Evolutionary conservation across 2,113 vertebrate genomes (phyloP), one percentile per base, ranked within the genome.

Genomic region (Sminthopsis crassicaudata): DNA sequence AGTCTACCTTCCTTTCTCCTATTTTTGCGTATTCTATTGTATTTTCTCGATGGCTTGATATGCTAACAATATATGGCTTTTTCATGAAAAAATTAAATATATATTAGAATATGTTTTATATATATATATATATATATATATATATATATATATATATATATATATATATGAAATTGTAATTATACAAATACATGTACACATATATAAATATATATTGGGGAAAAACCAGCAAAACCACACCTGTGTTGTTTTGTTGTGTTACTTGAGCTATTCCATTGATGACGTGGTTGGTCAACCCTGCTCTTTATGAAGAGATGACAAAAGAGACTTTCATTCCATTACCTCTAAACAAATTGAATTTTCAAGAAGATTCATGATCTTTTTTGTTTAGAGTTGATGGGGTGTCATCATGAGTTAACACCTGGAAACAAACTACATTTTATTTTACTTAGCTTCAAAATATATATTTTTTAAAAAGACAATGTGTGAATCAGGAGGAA

Each of bases 391-490:
- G 0, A 60, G 3, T 8, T 94, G n/a, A 6, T 42, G 4, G 2
- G 1, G 46, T 92, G 92, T 53, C 2, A 93, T 76, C 1, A 94
- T 25, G 24, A 55, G 53, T 0, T 42, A 88, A 93, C 53, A 2
- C 91, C 52, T 96, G 42, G 46, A 42, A 89, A 93, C 10, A 90
- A 94, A 57, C 2, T 53, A 27, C 7, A 46, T 42, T 89, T 23
- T 53, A 54, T 96, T 94, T 90, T 22, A 93, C 53, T 48, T 88
- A 93, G 36, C 0, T 51, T 53, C 53, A 91, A 92, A 88, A 94
- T 90, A 92, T 89, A 94, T 90, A 92, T 89, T 94, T 96, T 30
- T 51, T 96, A 57, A 94, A 97, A 93, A 89, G 55, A 2, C 91
- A 94, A 93, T 3, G 55, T 92, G 92, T 96, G 50, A 92, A 19